These are phyloP conservation scores for Euschistus heros DNA, from an alignment of 1,140 invertebrate species.

Conservation along the genomic window DNA sequence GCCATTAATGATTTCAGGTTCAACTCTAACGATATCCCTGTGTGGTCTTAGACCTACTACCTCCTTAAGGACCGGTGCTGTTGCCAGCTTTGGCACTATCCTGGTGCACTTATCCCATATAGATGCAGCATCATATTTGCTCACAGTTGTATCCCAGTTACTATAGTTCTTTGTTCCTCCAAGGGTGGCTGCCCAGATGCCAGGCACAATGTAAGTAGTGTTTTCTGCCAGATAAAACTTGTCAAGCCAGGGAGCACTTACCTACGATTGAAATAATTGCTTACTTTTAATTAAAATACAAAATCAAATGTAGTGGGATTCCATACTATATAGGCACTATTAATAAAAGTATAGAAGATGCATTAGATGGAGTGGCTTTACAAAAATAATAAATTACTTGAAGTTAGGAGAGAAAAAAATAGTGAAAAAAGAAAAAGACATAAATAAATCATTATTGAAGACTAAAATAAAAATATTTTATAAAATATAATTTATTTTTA, in stretches of 20 bases:
- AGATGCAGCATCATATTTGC: conserved; percentile 54
- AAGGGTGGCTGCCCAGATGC: conserved; percentile 56
- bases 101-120: conserved; percentile 63
- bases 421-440: no score
- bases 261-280: conserved; percentile 37
- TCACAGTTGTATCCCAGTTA: conserved; percentile 54
- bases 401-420: no score
- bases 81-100: conserved; percentile 58
- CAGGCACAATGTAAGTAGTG: conserved; percentile 78
- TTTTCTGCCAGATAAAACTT: conserved; percentile 72
- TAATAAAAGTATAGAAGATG: no score
- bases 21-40: conserved; percentile 49
- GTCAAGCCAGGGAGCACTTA: conserved; percentile 81
- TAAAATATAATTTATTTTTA: no score
- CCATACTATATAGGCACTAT: no score
- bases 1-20: conserved; percentile 38
- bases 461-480: no score
- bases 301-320: no score
- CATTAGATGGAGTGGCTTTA: no score
- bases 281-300: no score
- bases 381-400: no score
- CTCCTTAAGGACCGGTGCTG: conserved; percentile 41
- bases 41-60: conserved; percentile 67
- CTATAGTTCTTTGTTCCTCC: conserved; percentile 75
- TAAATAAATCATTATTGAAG: no score